These are phyloP conservation scores for Pipistrellus pygmaeus DNA, from an alignment of 2,797 vertebrate genomes.

Conservation along the genomic window DNA sequence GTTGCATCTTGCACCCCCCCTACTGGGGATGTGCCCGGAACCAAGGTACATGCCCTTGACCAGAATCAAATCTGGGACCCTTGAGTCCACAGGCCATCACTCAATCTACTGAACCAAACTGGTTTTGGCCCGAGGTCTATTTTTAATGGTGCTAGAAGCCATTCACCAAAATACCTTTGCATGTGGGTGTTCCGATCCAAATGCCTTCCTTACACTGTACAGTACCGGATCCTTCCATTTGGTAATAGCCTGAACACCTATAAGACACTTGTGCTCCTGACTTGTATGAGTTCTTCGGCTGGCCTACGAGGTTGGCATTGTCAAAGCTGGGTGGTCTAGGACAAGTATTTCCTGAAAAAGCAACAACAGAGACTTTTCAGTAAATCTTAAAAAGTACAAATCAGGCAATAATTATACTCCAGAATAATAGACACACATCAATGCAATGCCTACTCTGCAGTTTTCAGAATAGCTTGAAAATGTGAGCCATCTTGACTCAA, in stretches of 20 bases:
- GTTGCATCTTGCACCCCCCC: no score
- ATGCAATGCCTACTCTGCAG: no score
- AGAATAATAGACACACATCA: no score
- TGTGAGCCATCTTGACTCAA: background rate
- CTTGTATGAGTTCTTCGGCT: background rate
- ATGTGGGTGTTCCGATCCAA: slow-evolving; percentile 59
- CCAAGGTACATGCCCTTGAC: no score
- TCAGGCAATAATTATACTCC: no score
- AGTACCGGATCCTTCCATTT: background rate
- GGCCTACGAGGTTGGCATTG: fast-evolving
- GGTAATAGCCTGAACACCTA: background rate
- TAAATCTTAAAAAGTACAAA: no score
- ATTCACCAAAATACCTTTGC: slow-evolving; percentile 61
- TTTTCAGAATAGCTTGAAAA: no score
- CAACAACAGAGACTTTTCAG: background rate
- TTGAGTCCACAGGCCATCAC: no score
- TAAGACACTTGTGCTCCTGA: slow-evolving; percentile 57
- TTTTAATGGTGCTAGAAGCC: background rate
- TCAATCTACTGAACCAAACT: no score
- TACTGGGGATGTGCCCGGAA: no score
- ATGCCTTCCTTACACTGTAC: slow-evolving; percentile 19
- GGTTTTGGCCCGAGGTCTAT: no score
- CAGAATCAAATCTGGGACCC: no score
- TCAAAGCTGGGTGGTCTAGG: background rate
- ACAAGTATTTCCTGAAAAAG: slow-evolving; percentile 46